These are phyloP conservation scores for Motacilla alba DNA, from an alignment of 2,113 vertebrate species.

Conservation along the genomic window DNA sequence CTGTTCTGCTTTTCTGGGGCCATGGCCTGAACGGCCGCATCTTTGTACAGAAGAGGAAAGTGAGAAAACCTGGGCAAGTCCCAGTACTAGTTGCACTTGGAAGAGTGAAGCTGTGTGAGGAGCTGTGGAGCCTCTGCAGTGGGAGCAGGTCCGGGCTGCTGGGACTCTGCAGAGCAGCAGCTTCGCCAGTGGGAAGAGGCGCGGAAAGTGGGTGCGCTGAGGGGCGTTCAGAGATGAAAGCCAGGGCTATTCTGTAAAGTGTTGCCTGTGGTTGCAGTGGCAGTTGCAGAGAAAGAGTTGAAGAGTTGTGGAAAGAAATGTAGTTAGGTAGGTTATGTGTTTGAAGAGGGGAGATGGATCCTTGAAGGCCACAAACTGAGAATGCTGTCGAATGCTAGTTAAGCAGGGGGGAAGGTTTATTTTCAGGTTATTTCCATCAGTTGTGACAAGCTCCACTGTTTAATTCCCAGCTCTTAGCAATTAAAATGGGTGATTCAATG, in stretches of 20 bases:
- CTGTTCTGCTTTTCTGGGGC: neutral
- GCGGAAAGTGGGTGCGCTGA: rapidly evolving
- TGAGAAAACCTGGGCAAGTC: neutral
- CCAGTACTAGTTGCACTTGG: neutral
- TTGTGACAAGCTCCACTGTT: neutral
- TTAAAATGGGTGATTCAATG: neutral
- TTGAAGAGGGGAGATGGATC: neutral
- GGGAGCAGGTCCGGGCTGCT: rapidly evolving
- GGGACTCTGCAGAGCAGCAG: neutral
- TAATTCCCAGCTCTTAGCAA: neutral
- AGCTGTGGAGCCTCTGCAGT: neutral
- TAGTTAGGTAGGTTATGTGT: neutral
- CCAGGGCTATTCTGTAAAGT: neutral
- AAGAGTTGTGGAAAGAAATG: neutral
- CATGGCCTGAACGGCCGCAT: neutral
- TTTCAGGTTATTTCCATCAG: neutral
- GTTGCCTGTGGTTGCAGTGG: neutral
- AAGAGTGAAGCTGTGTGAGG: neutral
- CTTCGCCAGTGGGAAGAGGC: neutral
- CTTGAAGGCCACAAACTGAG: neutral
- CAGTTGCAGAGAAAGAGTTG: neutral
- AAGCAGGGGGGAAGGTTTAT: neutral
- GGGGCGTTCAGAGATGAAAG: neutral
- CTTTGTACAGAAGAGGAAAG: neutral
- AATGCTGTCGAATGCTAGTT: neutral